Evolutionary conservation across 1,140 invertebrate genomes (phyloP).

Genomic region (Pantala flavescens): DNA sequence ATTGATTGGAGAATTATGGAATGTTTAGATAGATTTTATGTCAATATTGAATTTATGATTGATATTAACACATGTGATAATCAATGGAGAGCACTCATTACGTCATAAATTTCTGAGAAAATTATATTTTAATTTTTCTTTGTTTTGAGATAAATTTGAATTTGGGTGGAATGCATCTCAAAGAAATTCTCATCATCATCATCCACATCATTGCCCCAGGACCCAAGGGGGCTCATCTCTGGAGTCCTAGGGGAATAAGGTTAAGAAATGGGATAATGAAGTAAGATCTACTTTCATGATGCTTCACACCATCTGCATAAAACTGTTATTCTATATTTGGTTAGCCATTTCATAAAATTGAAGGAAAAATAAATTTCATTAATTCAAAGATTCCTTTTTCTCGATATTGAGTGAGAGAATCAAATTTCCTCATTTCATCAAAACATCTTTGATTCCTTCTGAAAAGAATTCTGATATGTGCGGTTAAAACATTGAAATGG

Average conservation of each 20-base stretch:
- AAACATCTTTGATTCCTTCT: not conserved
- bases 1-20: too few relatives aligned
- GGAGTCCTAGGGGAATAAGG: not conserved
- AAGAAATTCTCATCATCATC: not conserved
- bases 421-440: not conserved
- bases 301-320: not conserved
- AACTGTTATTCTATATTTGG: not conserved
- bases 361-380: not conserved
- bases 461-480: not conserved
- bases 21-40: not conserved
- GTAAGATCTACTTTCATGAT: not conserved
- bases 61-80: not conserved
- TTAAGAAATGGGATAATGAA: not conserved
- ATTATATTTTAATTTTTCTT: not conserved
- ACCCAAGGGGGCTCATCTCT: not conserved
- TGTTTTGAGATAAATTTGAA: not conserved
- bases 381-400: not conserved
- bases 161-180: not conserved
- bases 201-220: not conserved
- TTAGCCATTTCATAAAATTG: not conserved
- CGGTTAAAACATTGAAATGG: not conserved
- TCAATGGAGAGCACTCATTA: not conserved
- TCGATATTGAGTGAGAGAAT: not conserved
- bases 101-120: not conserved
- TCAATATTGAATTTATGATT: not conserved